Evolutionary conservation across 2,113 vertebrate genomes (phyloP).

Genomic region (Strigops habroptila): DNA sequence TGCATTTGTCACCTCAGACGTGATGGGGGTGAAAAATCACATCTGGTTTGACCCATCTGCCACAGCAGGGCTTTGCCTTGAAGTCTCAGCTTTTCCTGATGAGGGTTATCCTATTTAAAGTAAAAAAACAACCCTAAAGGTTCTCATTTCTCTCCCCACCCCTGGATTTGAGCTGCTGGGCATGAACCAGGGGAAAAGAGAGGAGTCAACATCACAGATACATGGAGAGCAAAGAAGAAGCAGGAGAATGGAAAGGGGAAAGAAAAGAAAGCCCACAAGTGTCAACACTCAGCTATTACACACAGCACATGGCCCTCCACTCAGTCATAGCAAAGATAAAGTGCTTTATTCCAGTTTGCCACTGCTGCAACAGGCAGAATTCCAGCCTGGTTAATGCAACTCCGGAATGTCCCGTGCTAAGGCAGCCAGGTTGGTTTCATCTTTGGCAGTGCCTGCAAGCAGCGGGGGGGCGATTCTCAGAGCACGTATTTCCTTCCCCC

Average conservation of each 20-base stretch:
- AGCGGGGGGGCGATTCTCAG: accelerated
- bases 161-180: not conserved
- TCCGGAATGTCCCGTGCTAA: conserved; percentile 20
- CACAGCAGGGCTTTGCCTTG: not conserved
- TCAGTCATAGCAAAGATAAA: not conserved
- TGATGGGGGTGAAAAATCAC: not conserved
- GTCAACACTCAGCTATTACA: not conserved
- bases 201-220: not conserved
- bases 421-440: not conserved
- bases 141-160: not conserved
- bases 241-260: not conserved
- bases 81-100: not conserved
- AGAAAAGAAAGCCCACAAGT: not conserved
- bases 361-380: not conserved
- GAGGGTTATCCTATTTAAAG: not conserved
- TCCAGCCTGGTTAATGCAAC: conserved; percentile 19
- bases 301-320: not conserved
- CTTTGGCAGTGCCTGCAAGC: not conserved
- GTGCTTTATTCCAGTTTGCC: not conserved
- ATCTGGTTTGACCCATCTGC: not conserved
- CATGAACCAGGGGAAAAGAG: not conserved
- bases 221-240: not conserved
- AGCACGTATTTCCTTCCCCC: not conserved
- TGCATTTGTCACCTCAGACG: not conserved
- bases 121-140: not conserved